Evolutionary conservation across 2,888 invertebrate genomes (phyloP), one percentile per base, ranked within the genome.

Genomic region (Tetranychus truncatus): DNA sequence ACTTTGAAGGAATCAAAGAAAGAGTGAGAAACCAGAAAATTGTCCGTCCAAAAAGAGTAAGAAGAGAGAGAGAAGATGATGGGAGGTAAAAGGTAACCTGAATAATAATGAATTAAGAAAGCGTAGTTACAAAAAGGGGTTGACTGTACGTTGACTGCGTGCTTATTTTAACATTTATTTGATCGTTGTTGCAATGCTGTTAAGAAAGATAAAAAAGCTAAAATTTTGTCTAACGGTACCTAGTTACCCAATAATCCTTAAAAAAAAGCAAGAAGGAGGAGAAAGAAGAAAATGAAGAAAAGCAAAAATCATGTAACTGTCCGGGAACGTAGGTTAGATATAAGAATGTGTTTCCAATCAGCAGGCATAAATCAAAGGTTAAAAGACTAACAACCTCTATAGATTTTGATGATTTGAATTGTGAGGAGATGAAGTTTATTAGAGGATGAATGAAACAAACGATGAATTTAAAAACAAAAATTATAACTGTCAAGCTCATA

Each of bases 21-120:
- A 67, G 67, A 67, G 67, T 18, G 67, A 67, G 67, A 67, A 21
- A 55, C 55, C 55, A 15, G 55, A 55, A 55, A 55, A 55, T 9
- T 55, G 15, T 15, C 55, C 20, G n/a, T 18, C 69, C 3, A 67
- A n/a, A 11, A 67, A n/a, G n/a, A 67, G 67, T 3, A 15, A 20
- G 69, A 24, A n/a, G 11, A 24, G 11, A 24, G 34, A 21, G 34
- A 24, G 24, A 69, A 11, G 15, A 15, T 15, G 55, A 55, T 34
- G 55, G 15, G 15, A 55, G 55, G 55, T 55, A 55, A 55, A 55
- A 55, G 55, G 55, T 55, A 55, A 55, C 55, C 55, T 55, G 55
- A 15, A 55, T 55, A 55, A 55, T 55, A 55, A 55, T 55, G 55
- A 55, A 55, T 15, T 55, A 15, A 15, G 55, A 55, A 55, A 34